phyloP scores from a whole-genome alignment of 2,888 invertebrate genomes.

The Eupeodes latifasciatus region DNA sequence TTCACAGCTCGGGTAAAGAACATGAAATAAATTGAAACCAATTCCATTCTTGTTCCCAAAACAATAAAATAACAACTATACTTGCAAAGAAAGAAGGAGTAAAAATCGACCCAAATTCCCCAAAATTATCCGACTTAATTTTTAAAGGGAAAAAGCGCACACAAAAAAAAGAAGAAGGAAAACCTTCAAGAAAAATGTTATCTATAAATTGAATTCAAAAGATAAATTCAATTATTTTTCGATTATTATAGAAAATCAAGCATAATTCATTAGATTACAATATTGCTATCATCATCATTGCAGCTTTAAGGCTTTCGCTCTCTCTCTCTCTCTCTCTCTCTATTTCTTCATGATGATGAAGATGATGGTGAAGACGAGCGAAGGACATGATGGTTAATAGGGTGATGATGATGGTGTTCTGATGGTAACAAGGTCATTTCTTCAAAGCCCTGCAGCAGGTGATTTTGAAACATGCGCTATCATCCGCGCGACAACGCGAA shows the following conservation, averaged over 20 bases:
- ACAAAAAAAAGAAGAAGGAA: neutral
- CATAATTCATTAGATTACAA: constrained; percentile 28
- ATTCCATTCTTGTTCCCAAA: neutral
- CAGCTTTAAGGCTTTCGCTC: constrained; percentile 27
- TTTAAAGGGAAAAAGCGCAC: neutral
- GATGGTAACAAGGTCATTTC: constrained; percentile 19
- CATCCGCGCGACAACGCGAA: neutral
- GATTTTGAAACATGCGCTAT: constrained; percentile 20
- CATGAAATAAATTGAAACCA: constrained; percentile 3
- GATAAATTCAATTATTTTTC: constrained; percentile 31
- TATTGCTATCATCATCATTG: constrained; percentile 3
- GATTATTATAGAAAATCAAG: constrained; percentile 31
- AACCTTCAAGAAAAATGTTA: constrained; percentile 4
- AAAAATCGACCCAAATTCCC: neutral
- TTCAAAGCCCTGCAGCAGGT: constrained; percentile 24
- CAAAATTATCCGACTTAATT: neutral
- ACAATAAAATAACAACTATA: constrained; percentile 1
- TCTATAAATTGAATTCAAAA: constrained; percentile 10
- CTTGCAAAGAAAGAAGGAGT: neutral
- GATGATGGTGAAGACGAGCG: neutral
- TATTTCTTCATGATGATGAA: neutral
- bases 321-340: neutral
- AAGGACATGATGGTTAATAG: neutral
- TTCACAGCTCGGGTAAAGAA: constrained; percentile 23
- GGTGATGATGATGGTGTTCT: constrained; percentile 2